Percentiles rank a stretch among this genome's conserved stretches.
Conservation (phyloP, 1,140 invertebrate species). For the Habropoda laboriosa region DNA sequence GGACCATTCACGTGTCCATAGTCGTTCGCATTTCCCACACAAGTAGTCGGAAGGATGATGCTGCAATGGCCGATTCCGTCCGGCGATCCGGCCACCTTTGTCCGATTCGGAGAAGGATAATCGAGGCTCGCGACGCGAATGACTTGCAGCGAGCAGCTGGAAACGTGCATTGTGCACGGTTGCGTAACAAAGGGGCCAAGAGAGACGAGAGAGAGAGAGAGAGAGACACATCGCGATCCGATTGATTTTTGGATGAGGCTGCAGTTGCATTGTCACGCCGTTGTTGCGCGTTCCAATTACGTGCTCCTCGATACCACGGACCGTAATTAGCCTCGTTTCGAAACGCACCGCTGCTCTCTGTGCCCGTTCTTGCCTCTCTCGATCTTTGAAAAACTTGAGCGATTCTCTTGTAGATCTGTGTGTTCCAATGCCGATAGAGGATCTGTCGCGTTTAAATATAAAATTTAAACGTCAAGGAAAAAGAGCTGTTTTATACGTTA, state of each 20-base stretch:
- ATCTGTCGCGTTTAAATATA: too few relatives aligned
- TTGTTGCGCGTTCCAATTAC: conserved; percentile 30
- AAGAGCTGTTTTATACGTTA: too few relatives aligned
- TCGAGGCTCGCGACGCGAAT: conserved; percentile 27
- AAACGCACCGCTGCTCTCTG: not conserved
- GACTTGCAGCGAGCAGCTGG: conserved; percentile 7
- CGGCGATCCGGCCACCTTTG: conserved; percentile 5
- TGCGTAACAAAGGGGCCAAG: conserved; percentile 27
- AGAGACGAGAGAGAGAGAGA: too few relatives aligned
- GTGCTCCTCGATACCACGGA: not conserved
- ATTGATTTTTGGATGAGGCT: conserved; percentile 32
- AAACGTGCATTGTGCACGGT: conserved; percentile 21
- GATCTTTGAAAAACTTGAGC: not conserved
- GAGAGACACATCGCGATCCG: conserved; percentile 8
- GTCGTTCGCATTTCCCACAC: not conserved
- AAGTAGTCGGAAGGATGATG: conserved; percentile 18
- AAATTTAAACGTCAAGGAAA: too few relatives aligned
- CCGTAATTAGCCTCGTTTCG: conserved; percentile 26
- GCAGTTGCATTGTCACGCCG: conserved; percentile 35
- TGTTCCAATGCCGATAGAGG: too few relatives aligned
- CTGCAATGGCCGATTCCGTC: not conserved
- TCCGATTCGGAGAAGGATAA: conserved; percentile 23
- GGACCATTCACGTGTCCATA: not conserved
- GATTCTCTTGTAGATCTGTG: not conserved
- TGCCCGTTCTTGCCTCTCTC: not conserved